Base-by-base conservation (phyloP, 2,797 vertebrate species). In the Rhinophrynus dorsalis region DNA sequence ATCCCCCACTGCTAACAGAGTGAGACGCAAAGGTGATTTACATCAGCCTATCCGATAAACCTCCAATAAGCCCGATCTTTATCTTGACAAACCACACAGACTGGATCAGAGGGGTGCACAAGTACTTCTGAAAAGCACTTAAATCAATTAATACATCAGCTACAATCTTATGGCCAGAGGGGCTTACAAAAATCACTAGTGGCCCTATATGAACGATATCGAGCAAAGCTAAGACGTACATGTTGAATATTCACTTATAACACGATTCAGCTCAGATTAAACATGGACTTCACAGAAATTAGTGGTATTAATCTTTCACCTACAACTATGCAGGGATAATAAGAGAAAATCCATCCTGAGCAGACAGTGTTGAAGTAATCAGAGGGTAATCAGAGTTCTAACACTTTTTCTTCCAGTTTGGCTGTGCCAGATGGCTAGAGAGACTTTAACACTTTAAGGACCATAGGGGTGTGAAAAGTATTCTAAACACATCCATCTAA, bases 21-120 rank as follows among this genome's bases (percentile, higher is more conserved):
- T n/a, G 40, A 70, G 68, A 79, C 79, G 86, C 83, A 86, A 89
- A 89, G 84, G 79, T 72, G 62, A 78, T 86, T 86, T 85, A n/a
- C n/a, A 88, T 86, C 88, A 85, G 75, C 74, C 55, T 37, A 79
- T 78, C 82, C 23, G 56, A 88, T 82, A 84, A 80, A 82, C 61
- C 48, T 83, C 80, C 79, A 84, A 65, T 51, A 76, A 74, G 81
- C 55, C 47, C 32, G 81, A 88, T 88, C 84, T 85, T 76, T 75
- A 86, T 84, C 78, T 81, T n/a, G 37, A 79, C 74, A 32, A 78
- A 75, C 58, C 0, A 1, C 1, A 2, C 17, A 1, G 56, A 24
- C 20, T 0, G 1, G 47, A 66, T 24, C 24, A 1, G 8, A 56
- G 67, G 67, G 45, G 58, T 57, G 21, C 33, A 42, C 45, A 13